Percentiles rank a stretch among this genome's conserved stretches.
Evolutionary conservation across 2,113 vertebrate genomes (phyloP).

Genomic region (Bujurquina vittata): DNA sequence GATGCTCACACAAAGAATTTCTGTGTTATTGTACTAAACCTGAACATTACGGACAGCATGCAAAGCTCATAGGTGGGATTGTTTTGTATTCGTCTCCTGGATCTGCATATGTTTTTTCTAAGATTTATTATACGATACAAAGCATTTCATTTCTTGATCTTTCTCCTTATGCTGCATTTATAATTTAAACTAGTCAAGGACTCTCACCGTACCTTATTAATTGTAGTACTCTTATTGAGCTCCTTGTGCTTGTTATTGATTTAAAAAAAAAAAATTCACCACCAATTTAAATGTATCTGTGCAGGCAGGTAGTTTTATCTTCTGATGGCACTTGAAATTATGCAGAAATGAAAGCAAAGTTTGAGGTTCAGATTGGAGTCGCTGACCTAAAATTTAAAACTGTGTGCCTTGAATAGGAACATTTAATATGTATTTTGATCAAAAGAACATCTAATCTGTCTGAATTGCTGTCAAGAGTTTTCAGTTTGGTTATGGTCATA

Average conservation of each 20-base stretch:
- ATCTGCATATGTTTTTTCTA: not conserved
- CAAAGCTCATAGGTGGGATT: not conserved
- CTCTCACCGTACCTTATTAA: not conserved
- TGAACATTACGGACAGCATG: not conserved
- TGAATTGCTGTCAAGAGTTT: conserved; percentile 25
- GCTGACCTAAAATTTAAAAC: not conserved
- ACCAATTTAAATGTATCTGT: not conserved
- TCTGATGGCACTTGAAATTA: not conserved
- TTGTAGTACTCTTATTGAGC: not conserved
- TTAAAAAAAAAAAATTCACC: not conserved
- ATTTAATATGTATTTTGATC: conserved; percentile 29
- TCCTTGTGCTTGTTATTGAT: not conserved
- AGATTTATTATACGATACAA: not conserved
- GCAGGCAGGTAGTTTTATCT: not conserved
- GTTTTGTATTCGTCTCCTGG: not conserved
- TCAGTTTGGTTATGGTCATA: not conserved
- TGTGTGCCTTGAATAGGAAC: not conserved
- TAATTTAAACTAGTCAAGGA: not conserved
- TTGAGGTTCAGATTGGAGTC: conserved; percentile 6
- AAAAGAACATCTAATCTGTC: conserved; percentile 28
- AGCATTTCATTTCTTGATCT: too few relatives aligned
- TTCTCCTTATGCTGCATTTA: not conserved
- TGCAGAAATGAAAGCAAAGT: not conserved
- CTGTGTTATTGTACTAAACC: not conserved
- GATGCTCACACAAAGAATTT: too few relatives aligned